These are phyloP conservation scores for Chloroclystis v-ata DNA, from an alignment of 2,888 invertebrate genomes.

Conservation along the genomic window DNA sequence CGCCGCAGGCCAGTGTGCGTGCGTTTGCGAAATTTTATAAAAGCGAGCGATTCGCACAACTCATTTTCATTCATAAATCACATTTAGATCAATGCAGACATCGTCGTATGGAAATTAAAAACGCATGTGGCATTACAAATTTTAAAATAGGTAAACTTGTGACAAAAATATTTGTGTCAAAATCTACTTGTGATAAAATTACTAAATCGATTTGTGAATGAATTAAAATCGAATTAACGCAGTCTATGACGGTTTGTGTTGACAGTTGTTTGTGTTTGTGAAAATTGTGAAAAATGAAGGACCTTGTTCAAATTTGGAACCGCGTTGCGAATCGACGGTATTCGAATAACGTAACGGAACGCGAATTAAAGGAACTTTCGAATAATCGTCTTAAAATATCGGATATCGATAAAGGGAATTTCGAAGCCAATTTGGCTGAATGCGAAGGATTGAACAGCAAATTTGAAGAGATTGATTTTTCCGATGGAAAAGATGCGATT, in stretches of 20 bases:
- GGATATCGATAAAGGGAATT: constrained; percentile 48
- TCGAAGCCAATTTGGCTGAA: constrained; percentile 56
- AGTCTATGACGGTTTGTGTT: constrained; percentile 1
- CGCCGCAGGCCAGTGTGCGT: constrained; percentile 15
- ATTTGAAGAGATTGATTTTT: constrained; percentile 60
- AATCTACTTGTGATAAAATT: not conserved
- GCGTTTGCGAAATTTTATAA: constrained; percentile 30
- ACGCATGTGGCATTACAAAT: constrained; percentile 26
- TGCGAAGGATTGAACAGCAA: constrained; percentile 62
- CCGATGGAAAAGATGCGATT: constrained; percentile 56
- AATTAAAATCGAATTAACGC: constrained; percentile 5
- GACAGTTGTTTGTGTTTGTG: constrained; percentile 6
- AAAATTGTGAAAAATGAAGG: constrained; percentile 75
- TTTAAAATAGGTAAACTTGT: constrained; percentile 10
- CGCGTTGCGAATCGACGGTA: constrained; percentile 74
- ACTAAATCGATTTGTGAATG: not conserved
- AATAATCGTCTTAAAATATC: constrained; percentile 50
- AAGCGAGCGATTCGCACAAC: constrained; percentile 18
- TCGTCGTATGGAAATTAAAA: constrained; percentile 19
- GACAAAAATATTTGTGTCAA: constrained; percentile 8
- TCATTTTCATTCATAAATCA: constrained; percentile 25
- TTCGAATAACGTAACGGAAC: constrained; percentile 62
- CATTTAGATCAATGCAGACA: constrained; percentile 25
- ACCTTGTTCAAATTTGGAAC: constrained; percentile 79
- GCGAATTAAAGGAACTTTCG: constrained; percentile 55